Evolutionary conservation across 2,113 vertebrate species (phyloP), one percentile per base, ranked within the genome.

Genomic region (Oreocharis arfaki): DNA sequence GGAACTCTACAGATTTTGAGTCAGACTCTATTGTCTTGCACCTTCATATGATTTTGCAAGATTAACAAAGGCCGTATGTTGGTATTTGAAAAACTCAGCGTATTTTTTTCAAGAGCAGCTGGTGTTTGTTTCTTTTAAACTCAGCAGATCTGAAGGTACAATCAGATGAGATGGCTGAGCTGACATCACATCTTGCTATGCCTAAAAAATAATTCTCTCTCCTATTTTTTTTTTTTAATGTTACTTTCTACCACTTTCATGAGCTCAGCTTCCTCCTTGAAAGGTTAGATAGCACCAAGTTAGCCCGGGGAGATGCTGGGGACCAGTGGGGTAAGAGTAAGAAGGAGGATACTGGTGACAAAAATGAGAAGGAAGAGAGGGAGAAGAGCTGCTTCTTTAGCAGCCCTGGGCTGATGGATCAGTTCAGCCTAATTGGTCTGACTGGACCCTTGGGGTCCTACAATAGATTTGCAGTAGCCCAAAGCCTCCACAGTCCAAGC

Each of bases 221-320:
- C 1, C 1, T 18, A 8, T 17, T 67, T 50, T 39, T 26, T n/a
- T 18, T 12, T 46, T 22, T 6, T 0, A 6, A 4, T 27, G 17
- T 33, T 83, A n/a, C 65, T 80, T 93, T 92, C 23, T 41, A 57
- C 30, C 18, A 27, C 18, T 69, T 88, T 17, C n/a, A 69, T 21
- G 37, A 76, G n/a, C 26, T 85, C 68, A 56, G n/a, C 16, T 87
- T 60, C 24, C 33, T 79, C 28, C 46, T 68, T 78, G 61, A 85
- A 79, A 65, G 32, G 16, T 80, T 41, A 15, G 6, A 16, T 13
- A 57, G 42, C 33, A 82, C 26, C 59, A 37, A 28, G 30, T 47
- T n/a, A 61, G 28, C 8, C 8, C 42, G 73, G 37, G 49, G 28
- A 53, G 61, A 15, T 56, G 53, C 44, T 61, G 21, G 32, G 41